Conservation (phyloP, 1,140 invertebrate species). For the Ylistrum balloti region DNA sequence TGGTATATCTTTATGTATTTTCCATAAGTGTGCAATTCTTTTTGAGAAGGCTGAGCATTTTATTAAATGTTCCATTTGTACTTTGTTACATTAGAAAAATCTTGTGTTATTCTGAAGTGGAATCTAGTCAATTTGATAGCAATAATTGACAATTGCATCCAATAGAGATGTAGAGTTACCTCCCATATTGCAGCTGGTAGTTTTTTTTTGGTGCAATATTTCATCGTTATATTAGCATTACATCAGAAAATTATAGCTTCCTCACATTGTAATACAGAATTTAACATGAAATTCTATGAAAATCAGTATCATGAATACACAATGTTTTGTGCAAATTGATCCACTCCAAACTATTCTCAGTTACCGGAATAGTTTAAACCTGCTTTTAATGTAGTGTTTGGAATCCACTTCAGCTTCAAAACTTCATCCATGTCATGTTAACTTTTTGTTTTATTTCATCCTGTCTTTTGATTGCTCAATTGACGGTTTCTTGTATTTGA, state of each 20-base stretch:
- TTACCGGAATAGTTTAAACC: neutral
- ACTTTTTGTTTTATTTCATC: too few relatives aligned
- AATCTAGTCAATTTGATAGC: too few relatives aligned
- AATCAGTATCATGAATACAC: neutral
- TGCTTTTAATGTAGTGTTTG: neutral
- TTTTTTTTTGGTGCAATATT: neutral
- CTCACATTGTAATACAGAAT: neutral
- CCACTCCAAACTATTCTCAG: neutral
- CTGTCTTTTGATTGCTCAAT: too few relatives aligned
- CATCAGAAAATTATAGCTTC: neutral
- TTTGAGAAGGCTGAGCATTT: too few relatives aligned
- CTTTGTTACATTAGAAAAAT: too few relatives aligned
- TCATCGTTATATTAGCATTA: neutral
- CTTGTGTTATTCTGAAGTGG: too few relatives aligned
- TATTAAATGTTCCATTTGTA: too few relatives aligned
- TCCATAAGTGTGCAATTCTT: too few relatives aligned
- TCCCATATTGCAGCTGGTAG: neutral
- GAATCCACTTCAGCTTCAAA: too few relatives aligned
- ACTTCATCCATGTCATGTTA: too few relatives aligned
- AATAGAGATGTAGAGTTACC: neutral
- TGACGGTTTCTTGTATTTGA: too few relatives aligned
- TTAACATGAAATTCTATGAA: neutral
- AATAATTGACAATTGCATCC: neutral
- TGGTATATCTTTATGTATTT: too few relatives aligned
- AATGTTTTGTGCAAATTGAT: neutral